Evolutionary conservation across 2,113 vertebrate species (phyloP).

Genomic region (Takifugu bimaculatus): DNA sequence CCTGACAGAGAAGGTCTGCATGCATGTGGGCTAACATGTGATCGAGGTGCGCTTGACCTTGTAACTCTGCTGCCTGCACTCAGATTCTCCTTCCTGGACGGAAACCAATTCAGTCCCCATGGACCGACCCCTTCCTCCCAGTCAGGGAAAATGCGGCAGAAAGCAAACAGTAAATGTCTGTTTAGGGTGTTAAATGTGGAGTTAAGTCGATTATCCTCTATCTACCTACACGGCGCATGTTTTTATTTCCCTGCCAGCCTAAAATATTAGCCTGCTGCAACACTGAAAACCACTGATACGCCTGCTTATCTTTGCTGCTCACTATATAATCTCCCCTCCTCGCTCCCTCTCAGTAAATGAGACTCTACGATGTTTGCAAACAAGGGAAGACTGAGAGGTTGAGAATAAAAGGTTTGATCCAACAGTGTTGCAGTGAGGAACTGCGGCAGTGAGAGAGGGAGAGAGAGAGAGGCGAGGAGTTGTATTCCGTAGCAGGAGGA

Average conservation of each 20-base stretch:
- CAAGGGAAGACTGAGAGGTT: constrained; percentile 35
- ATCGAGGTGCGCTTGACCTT: constrained; percentile 57
- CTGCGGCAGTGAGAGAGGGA: constrained; percentile 45
- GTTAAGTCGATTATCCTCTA: constrained; percentile 6
- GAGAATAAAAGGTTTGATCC: constrained; percentile 44
- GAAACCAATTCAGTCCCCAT: constrained; percentile 11
- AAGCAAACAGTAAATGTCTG: neutral
- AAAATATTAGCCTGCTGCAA: constrained; percentile 38
- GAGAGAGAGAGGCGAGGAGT: constrained; percentile 22
- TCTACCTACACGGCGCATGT: constrained; percentile 12
- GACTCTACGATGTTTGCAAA: constrained; percentile 29
- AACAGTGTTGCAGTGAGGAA: constrained; percentile 53
- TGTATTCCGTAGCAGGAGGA: constrained; percentile 39
- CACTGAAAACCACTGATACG: constrained; percentile 38
- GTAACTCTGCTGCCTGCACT: constrained; percentile 45
- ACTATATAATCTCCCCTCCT: constrained; percentile 31
- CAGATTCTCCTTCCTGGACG: constrained; percentile 29
- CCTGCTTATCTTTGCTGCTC: constrained; percentile 4
- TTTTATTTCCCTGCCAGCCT: constrained; percentile 22
- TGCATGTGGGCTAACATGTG: constrained; percentile 60
- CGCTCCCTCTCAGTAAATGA: constrained; percentile 28
- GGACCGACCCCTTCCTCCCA: constrained; percentile 16
- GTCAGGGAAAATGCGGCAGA: neutral
- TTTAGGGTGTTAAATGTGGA: constrained; percentile 3
- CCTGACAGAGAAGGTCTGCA: constrained; percentile 35